These are phyloP conservation scores for Morus bassanus DNA, from an alignment of 2,797 vertebrate genomes.

Conservation along the genomic window DNA sequence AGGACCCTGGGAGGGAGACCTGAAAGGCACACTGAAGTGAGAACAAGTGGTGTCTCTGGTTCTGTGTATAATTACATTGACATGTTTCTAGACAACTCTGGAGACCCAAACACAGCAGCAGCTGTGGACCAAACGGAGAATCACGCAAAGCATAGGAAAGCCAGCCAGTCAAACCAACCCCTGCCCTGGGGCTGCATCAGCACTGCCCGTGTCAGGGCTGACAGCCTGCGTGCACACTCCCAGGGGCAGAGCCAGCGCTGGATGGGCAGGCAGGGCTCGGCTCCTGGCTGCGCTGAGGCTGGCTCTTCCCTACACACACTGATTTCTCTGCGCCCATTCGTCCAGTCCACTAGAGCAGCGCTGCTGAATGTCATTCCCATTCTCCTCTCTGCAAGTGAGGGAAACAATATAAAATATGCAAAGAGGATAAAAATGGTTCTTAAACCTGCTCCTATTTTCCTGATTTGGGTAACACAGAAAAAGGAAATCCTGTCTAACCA, in stretches of 20 bases:
- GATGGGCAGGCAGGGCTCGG: neutral
- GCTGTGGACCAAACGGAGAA: neutral
- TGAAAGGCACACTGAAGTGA: conserved; percentile 31
- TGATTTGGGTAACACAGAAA: neutral
- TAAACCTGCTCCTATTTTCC: neutral
- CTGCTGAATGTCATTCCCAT: neutral
- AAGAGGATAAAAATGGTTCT: neutral
- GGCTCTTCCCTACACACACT: rapidly evolving
- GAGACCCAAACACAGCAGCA: conserved; percentile 18
- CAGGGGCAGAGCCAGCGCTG: neutral
- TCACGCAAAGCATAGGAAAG: neutral
- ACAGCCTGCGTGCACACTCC: neutral
- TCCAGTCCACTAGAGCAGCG: neutral
- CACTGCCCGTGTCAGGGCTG: neutral
- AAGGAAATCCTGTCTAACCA: neutral
- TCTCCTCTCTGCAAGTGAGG: neutral
- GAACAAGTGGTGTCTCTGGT: neutral
- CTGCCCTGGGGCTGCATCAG: neutral
- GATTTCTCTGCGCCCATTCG: neutral
- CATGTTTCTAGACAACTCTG: neutral
- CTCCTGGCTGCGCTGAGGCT: rapidly evolving
- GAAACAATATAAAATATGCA: neutral
- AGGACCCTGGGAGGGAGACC: neutral
- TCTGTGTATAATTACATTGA: conserved; percentile 29
- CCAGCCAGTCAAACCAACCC: neutral